A percentile compares a stretch with the other conserved stretches of the same genome.
Evolutionary conservation across 2,113 vertebrate genomes (phyloP).

Genomic region (Grammomys dolichurus): DNA sequence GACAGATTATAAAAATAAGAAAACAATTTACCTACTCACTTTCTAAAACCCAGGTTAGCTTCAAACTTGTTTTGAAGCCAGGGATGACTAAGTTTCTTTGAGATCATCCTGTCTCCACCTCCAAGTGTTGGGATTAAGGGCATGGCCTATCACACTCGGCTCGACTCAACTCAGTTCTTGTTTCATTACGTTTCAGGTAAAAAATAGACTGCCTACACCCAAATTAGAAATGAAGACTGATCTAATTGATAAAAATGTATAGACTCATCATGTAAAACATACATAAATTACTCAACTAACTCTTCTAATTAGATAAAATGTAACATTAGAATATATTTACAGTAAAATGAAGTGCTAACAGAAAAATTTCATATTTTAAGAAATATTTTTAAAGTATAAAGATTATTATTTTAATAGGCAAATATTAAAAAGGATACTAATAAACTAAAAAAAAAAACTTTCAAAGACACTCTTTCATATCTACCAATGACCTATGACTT

Average conservation of each 20-base stretch:
- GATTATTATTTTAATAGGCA: constrained; percentile 12
- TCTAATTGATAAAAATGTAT: not conserved
- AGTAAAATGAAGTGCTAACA: constrained; percentile 42
- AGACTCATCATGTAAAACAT: not conserved
- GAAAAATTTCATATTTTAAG: not conserved
- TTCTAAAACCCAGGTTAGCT: not conserved
- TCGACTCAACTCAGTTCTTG: constrained; percentile 6
- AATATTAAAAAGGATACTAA: not conserved
- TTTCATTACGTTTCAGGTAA: constrained; percentile 5
- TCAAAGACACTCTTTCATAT: constrained; percentile 44
- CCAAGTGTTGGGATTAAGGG: not conserved
- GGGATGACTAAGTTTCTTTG: not conserved
- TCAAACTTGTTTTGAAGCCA: not conserved
- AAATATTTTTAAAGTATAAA: constrained; percentile 37
- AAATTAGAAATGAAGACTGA: not conserved
- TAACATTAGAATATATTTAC: not conserved
- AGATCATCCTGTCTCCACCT: not conserved
- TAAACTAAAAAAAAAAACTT: constrained; percentile 4
- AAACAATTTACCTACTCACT: constrained; percentile 15
- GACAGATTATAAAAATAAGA: constrained; percentile 59
- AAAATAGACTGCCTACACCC: not conserved
- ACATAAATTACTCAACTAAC: not conserved
- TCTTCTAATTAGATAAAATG: constrained; percentile 20
- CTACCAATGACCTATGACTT: not conserved
- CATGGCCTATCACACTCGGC: not conserved